Base-by-base conservation (phyloP, 2,888 invertebrate species). In the Harpalus rufipes region DNA sequence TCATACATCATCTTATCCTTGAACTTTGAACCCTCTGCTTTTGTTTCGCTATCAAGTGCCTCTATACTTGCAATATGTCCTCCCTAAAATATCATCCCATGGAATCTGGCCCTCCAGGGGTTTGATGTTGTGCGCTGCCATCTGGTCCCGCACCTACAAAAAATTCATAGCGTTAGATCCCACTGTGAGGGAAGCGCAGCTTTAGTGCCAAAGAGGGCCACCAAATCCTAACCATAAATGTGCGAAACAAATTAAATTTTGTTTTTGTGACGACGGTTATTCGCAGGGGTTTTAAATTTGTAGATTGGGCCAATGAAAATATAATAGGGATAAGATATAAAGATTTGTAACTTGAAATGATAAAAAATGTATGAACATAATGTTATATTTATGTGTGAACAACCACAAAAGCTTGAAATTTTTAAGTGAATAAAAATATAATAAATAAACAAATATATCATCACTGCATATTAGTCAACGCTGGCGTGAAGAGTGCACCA, bases 61-160 rank as follows among this genome's bases (percentile, higher is more conserved):
- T 89, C 90, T 90, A 88, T 91, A 93, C 87, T 93, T 92, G 89
- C 93, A 93, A 89, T 93, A 93, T 87, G 93, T 92, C 88, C 92
- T 91, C 86, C 93, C 93, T 90, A 92, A 92, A 88, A 93, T 92
- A 89, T 93, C 93, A 88, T 93, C 92, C 86, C 91, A 90, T 86
- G 93, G 93, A 89, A 93, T 93, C 88, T 92, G 91, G 88, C 93
- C 92, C 89, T 93, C 93, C 87, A 92, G 90, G 32, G 93, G 93
- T 86, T 92, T 92, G 88, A 93, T 91, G 83, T 92, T 92, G 85
- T 92, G 91, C 82, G 91, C 90, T 86, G 92, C 92, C 92, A 93
- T 92, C 87, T 91, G 91, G 90, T 93, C 93, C 87, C 93, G 91
- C 87, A 93, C 91, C 93, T 93, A 88, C 32, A 88, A 87, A 68